A percentile compares a stretch with the other conserved stretches of the same genome.
phyloP scores from a whole-genome alignment of 2,113 vertebrate species.

The Promerops cafer region DNA sequence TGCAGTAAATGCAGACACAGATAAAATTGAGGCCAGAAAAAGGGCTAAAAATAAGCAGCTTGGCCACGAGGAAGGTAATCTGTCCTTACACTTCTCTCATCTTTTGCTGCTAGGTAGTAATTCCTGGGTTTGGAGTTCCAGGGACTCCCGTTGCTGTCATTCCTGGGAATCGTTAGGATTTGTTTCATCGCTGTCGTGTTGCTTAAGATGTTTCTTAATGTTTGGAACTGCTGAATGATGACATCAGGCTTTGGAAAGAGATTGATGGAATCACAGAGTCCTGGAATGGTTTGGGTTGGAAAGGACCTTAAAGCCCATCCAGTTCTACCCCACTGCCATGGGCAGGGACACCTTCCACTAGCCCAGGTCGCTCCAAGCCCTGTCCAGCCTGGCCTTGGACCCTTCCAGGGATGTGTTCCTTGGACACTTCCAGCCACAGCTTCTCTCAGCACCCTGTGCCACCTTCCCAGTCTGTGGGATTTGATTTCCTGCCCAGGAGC shows the following conservation, averaged over 20 bases:
- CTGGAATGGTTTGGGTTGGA: background rate
- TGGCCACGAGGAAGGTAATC: constrained; percentile 94
- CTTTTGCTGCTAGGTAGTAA: background rate
- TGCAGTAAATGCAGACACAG: constrained; percentile 92
- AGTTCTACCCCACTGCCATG: background rate
- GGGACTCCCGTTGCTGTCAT: background rate
- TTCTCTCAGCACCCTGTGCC: background rate
- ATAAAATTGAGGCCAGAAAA: constrained; percentile 93
- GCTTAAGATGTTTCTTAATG: background rate
- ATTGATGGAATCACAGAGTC: background rate
- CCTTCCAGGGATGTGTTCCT: background rate
- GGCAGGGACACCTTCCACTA: background rate
- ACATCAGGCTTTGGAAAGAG: background rate
- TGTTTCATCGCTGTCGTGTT: background rate
- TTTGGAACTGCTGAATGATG: background rate
- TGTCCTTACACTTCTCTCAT: background rate
- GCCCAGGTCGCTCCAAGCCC: background rate
- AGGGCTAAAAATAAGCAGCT: constrained; percentile 96
- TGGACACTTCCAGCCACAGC: background rate
- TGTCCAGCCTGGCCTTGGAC: accelerated
- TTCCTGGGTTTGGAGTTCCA: background rate
- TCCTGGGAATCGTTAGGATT: background rate
- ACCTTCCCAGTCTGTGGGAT: background rate
- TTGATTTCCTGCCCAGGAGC: background rate
- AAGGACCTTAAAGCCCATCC: background rate